Evolutionary conservation across 2,888 invertebrate genomes (phyloP).

Genomic region (Campoplex nolae): DNA sequence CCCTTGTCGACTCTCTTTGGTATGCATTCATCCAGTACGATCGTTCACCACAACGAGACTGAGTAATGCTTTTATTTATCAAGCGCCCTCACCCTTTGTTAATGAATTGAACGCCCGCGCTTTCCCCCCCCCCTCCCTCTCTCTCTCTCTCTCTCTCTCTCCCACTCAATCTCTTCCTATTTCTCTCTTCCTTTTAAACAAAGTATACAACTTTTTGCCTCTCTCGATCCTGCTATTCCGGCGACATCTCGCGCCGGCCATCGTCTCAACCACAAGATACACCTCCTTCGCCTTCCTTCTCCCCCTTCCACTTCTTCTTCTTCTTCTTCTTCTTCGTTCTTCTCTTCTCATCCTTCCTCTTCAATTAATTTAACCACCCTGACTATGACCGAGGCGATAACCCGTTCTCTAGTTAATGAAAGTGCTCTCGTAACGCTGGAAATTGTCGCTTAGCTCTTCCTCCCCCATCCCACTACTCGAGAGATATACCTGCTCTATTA

Average conservation of each 20-base stretch:
- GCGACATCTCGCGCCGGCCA: slow-evolving; percentile 23
- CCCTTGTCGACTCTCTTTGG: slow-evolving; percentile 80
- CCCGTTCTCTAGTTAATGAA: slow-evolving; percentile 61
- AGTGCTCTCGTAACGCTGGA: slow-evolving; percentile 41
- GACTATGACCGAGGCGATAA: slow-evolving; percentile 56
- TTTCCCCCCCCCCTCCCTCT: too few relatives aligned
- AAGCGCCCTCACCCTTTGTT: slow-evolving; percentile 74
- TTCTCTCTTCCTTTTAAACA: slow-evolving; percentile 6
- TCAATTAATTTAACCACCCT: slow-evolving; percentile 61
- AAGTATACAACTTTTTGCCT: slow-evolving; percentile 57
- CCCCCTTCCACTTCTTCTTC: slow-evolving; percentile 6
- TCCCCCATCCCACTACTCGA: neutral
- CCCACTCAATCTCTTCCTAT: neutral
- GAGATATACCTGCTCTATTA: slow-evolving; percentile 44
- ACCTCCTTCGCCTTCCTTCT: slow-evolving; percentile 3
- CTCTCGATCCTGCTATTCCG: slow-evolving; percentile 33
- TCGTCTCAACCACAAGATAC: slow-evolving; percentile 32
- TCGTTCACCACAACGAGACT: slow-evolving; percentile 77
- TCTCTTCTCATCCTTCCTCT: slow-evolving; percentile 27
- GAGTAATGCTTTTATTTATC: slow-evolving; percentile 85
- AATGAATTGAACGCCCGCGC: slow-evolving; percentile 71
- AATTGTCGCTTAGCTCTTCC: slow-evolving; percentile 40
- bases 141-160: neutral
- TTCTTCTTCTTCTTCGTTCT: slow-evolving; percentile 1
- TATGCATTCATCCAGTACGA: slow-evolving; percentile 82